Conservation (phyloP, 1,140 invertebrate genomes). For the Linepithema humile region DNA sequence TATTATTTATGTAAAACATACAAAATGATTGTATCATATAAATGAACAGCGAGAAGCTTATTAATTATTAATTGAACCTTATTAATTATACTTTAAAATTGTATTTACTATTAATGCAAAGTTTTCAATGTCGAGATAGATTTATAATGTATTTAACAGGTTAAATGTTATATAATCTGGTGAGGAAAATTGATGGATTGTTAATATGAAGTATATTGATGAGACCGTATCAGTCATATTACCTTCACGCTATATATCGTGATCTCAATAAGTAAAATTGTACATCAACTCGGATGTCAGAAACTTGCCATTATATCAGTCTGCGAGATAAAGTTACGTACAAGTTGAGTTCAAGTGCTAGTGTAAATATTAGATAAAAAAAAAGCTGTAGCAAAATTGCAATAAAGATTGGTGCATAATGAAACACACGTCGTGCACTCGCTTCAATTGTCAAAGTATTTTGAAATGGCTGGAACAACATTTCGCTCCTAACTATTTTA, state of each 20-base stretch:
- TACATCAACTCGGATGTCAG: not conserved
- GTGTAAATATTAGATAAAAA: not conserved
- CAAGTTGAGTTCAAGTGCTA: not conserved
- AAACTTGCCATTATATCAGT: not conserved
- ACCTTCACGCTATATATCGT: no score
- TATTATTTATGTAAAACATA: no score
- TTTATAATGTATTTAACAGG: not conserved
- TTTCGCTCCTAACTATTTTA: slow-evolving; percentile 40
- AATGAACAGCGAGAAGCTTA: no score
- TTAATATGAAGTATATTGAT: slow-evolving; percentile 33
- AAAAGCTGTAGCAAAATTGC: not conserved
- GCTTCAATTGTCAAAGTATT: not conserved
- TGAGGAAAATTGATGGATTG: slow-evolving; percentile 20
- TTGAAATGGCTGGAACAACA: slow-evolving; percentile 11
- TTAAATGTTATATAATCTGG: not conserved
- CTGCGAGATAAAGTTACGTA: not conserved
- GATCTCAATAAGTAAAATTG: slow-evolving; percentile 15
- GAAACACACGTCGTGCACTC: not conserved
- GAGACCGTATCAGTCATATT: not conserved
- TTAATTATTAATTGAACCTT: no score
- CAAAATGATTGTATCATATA: no score
- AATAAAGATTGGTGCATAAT: not conserved
- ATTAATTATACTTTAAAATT: no score
- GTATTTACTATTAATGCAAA: not conserved
- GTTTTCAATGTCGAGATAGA: not conserved